Percentiles rank a stretch among this genome's conserved stretches.
phyloP scores from a whole-genome alignment of 2,113 vertebrate species.

The Catharus minimus region DNA sequence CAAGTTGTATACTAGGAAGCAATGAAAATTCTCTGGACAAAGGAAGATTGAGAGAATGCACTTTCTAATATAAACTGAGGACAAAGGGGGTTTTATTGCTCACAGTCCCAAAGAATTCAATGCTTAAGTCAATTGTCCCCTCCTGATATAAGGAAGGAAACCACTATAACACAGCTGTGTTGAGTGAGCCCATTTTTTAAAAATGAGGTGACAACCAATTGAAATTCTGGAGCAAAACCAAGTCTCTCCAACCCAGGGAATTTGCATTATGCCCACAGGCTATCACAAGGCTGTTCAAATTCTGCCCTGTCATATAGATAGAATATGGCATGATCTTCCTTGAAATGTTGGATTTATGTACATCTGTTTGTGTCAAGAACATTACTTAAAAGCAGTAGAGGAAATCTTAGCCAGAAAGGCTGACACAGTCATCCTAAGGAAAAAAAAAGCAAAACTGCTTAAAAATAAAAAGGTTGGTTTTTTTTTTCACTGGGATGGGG shows the following conservation, averaged over 20 bases:
- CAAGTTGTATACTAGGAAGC: not conserved
- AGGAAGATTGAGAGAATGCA: not conserved
- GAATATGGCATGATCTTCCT: slow-evolving; percentile 52
- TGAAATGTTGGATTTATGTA: slow-evolving; percentile 56
- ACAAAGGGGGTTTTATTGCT: not conserved
- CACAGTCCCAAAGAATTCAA: not conserved
- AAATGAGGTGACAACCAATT: slow-evolving; percentile 23
- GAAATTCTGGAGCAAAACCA: slow-evolving; percentile 49
- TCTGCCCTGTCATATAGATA: slow-evolving; percentile 41
- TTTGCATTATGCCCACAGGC: slow-evolving; percentile 59
- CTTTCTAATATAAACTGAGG: not conserved
- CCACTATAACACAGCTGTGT: not conserved
- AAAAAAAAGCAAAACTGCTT: not conserved
- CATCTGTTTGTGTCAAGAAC: slow-evolving; percentile 54
- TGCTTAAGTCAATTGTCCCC: not conserved
- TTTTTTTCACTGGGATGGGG: not conserved
- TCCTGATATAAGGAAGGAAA: not conserved
- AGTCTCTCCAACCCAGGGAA: slow-evolving; percentile 13
- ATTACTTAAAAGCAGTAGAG: slow-evolving; percentile 14
- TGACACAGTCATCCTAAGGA: not conserved
- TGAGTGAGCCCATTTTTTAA: not conserved
- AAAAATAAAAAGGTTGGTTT: not conserved
- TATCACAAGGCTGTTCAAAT: slow-evolving; percentile 49
- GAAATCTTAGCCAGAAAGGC: slow-evolving; percentile 16
- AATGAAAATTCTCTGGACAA: not conserved